Conservation (phyloP, 2,797 vertebrate genomes). For the Myotis planiceps region DNA sequence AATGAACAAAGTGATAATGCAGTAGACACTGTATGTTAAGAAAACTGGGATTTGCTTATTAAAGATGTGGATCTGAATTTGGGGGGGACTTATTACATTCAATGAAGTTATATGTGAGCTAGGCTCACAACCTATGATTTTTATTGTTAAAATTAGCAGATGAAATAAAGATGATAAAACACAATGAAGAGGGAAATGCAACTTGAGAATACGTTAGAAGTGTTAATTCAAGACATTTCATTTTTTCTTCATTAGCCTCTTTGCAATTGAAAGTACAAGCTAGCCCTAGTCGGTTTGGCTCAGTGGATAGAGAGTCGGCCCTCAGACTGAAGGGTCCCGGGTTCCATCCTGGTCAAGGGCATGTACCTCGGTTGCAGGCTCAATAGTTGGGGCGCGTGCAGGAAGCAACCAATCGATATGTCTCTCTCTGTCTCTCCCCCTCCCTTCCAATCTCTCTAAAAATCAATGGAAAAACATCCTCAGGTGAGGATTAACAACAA, state of each 20-base stretch:
- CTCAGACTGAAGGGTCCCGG: too few relatives aligned
- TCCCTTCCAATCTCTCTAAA: too few relatives aligned
- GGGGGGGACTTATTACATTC: not conserved
- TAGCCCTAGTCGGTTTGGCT: constrained; percentile 29
- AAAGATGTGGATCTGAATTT: constrained; percentile 36
- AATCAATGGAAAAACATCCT: too few relatives aligned
- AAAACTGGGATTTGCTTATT: constrained; percentile 25
- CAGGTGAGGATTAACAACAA: too few relatives aligned
- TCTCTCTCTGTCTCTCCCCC: too few relatives aligned
- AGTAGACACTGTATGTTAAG: not conserved
- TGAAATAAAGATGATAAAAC: constrained; percentile 46
- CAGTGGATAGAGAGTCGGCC: too few relatives aligned
- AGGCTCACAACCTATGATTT: constrained; percentile 17
- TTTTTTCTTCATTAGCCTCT: constrained; percentile 37
- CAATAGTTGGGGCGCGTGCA: too few relatives aligned
- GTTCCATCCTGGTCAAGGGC: too few relatives aligned
- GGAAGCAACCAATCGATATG: too few relatives aligned
- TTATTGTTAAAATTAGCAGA: constrained; percentile 47
- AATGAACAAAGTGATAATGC: constrained; percentile 30
- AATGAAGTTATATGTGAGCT: constrained; percentile 52
- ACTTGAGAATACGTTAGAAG: not conserved
- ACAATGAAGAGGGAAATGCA: constrained; percentile 10
- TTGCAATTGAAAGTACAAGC: constrained; percentile 56
- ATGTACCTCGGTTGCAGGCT: too few relatives aligned
- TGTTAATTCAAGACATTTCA: constrained; percentile 54